Conservation (phyloP, 2,888 invertebrate species). For the Synergus gifuensis region DNA sequence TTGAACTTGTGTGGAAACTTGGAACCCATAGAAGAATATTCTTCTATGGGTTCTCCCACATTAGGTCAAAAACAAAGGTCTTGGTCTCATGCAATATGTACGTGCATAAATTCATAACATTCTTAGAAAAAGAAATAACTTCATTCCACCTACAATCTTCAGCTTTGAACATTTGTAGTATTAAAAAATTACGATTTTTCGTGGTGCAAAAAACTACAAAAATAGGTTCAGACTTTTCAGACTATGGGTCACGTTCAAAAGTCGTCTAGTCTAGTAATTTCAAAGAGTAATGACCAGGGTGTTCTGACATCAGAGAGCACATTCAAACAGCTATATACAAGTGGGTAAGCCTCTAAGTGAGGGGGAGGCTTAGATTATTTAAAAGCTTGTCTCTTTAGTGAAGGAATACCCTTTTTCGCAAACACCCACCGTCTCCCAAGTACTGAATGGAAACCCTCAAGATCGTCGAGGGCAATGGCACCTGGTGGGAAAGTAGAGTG, state of each 20-base stretch:
- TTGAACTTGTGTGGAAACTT: neutral
- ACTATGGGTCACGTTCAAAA: neutral
- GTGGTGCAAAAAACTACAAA: neutral
- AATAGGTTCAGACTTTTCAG: conserved; percentile 13
- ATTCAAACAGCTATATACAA: neutral
- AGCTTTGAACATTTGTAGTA: no score
- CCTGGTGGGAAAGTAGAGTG: conserved; percentile 39
- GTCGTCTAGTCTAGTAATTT: conserved; percentile 31
- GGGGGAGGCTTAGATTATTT: conserved; percentile 44
- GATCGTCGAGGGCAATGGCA: conserved; percentile 51
- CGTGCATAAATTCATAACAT: neutral
- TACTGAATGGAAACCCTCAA: conserved; percentile 48
- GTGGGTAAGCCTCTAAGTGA: conserved; percentile 3
- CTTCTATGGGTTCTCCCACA: conserved; percentile 26
- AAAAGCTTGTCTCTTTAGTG: conserved; percentile 43
- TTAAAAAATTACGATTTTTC: neutral
- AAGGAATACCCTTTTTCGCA: conserved; percentile 49
- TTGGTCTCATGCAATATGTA: neutral
- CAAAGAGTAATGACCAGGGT: neutral
- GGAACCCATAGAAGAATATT: no score
- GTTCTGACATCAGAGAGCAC: neutral
- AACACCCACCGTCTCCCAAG: conserved; percentile 45
- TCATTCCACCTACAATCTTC: no score
- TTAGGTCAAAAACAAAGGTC: conserved; percentile 13
- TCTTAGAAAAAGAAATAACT: no score